Evolutionary conservation across 2,797 vertebrate species (phyloP), one percentile per base, ranked within the genome.

Genomic region (Strix occidentalis): DNA sequence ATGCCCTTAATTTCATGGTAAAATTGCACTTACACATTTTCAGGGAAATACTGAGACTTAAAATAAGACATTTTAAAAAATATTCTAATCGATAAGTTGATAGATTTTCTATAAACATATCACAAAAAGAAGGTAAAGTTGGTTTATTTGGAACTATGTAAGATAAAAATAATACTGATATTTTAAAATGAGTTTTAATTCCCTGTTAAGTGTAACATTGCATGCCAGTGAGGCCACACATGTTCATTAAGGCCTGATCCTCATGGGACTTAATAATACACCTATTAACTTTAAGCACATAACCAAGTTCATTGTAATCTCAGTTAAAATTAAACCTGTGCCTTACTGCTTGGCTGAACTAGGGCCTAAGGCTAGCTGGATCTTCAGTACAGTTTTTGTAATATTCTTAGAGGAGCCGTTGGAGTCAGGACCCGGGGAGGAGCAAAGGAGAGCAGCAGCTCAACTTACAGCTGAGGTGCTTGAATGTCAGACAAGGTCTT

Each of bases 381-480:
- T 60, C 51, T 35, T 48, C 54, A 13, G 43, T 24, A 48, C 0
- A 0, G 3, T 6, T 39, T 81, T 39, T 54, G 61, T 35, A 53
- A 58, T 63, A n/a, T 4, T 66, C 63, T 39, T 56, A 23, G 39
- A 31, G 54, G n/a, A 84, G 50, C 20, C 0, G 0, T 29, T 0
- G 0, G 16, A 86, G 56, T 5, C 39, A 50, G 82, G 16, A 10
- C 7, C 5, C 0, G 0, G 18, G 9, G n/a, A 58, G 23, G 50
- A 57, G 29, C 0, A 1, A 46, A 37, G n/a, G n/a, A 68, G 15
- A 5, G 19, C 0, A 0, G 51, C 39, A 51, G 83, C 76, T 79
- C 4, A 0, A 11, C 14, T 90, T 79, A 19, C 64, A 56, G 0
- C 14, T 0, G 0, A 25, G 25, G 5, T 23, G 46, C 51, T 81